A percentile compares a stretch with the other conserved stretches of the same genome.
Evolutionary conservation across 2,888 invertebrate species (phyloP).

Genomic region (Tuta absoluta): DNA sequence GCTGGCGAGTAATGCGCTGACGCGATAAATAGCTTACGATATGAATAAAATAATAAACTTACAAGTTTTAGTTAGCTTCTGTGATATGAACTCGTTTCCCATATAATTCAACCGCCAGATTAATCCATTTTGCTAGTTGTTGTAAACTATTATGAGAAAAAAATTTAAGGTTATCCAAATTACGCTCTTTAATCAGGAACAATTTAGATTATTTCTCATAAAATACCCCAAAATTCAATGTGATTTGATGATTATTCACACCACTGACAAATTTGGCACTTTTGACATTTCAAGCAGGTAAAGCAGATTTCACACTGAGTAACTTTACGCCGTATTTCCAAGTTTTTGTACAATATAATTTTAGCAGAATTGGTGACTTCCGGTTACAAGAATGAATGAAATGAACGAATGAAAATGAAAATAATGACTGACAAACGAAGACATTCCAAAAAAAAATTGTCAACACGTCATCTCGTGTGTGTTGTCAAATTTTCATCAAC

Average conservation of each 20-base stretch:
- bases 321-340: neutral
- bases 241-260: constrained; percentile 45
- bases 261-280: constrained; percentile 57
- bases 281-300: constrained; percentile 30
- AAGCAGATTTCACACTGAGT: neutral
- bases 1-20: constrained; percentile 56
- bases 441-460: no score
- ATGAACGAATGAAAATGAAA: neutral
- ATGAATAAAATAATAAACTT: constrained; percentile 56
- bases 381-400: neutral
- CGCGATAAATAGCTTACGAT: constrained; percentile 45
- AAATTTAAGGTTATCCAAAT: constrained; percentile 37
- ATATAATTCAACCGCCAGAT: constrained; percentile 59
- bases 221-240: constrained; percentile 36
- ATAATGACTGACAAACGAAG: no score
- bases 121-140: constrained; percentile 60
- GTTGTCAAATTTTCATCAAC: constrained; percentile 45
- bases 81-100: constrained; percentile 62
- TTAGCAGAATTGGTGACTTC: neutral
- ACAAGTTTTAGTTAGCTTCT: constrained; percentile 64
- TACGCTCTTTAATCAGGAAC: constrained; percentile 35
- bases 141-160: constrained; percentile 37
- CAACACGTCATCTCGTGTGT: constrained; percentile 63
- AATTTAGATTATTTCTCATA: constrained; percentile 36
- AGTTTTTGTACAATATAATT: neutral